Base-by-base conservation (phyloP, 1,140 invertebrate species). In the Nautilus pompilius region DNA sequence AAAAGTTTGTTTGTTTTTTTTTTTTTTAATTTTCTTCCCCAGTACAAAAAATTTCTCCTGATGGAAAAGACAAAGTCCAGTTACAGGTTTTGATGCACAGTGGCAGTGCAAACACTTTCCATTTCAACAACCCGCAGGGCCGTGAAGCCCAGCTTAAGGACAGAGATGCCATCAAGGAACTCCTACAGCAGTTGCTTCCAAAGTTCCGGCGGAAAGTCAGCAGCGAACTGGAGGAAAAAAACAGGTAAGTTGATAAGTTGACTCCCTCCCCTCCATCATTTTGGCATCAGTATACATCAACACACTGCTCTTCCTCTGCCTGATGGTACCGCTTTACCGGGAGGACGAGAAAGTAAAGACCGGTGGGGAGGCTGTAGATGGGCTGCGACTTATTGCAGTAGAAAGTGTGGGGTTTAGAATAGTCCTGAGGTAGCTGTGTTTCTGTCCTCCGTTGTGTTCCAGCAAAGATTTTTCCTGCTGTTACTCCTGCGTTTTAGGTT, bases 11-110 rank as follows among this genome's bases (percentile, higher is more conserved):
- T 0, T 20, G 15, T 53, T 24, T 53, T 53, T 4, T 53, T 26
- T 6, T 53, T 15, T 17, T 53, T 22, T 53, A 26, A 53, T 56
- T 60, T 61, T 58, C 36, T 51, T 60, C 65, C 57, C 58, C 82
- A 97, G 95, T 91, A 63, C 97, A 99, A 87, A 98, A 98, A 85
- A 98, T 99, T 73, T 99, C 96, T 54, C 95, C 97, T 0, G 96
- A 95, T 77, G 94, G 93, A 10, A 99, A 99, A 85, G 89, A 94
- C 26, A 99, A 99, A 86, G 93, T 99, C 58, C 98, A 99, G 82
- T 85, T 99, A n/a, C 98, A 99, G 87, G 88, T 99, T 13, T 93
- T 98, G 34, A 84, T 99, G 65, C 91, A 98, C 77, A 93, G 95
- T 86, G 92, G 93, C 28, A 88, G 91, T 48, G 93, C 93, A 22